Conservation (phyloP, 2,113 vertebrate genomes). For the Plotosus lineatus region DNA sequence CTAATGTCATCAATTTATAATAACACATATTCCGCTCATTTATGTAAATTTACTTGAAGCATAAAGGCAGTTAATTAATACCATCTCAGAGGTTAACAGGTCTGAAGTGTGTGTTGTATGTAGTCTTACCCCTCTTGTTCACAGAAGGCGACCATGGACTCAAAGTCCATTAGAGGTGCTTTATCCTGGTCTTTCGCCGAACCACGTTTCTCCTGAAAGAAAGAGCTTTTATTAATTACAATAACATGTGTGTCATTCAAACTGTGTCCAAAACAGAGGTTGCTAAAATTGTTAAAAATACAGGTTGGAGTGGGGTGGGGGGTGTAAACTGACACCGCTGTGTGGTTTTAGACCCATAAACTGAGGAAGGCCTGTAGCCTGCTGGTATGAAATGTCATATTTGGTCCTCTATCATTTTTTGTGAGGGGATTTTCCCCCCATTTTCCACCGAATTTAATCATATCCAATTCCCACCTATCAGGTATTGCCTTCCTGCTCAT, state of each 20-base stretch:
- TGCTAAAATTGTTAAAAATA: too few relatives aligned
- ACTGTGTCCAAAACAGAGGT: not conserved
- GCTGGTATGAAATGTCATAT: too few relatives aligned
- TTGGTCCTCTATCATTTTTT: too few relatives aligned
- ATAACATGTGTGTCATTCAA: not conserved
- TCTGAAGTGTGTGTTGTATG: not conserved
- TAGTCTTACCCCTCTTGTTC: constrained; percentile 75
- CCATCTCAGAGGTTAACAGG: not conserved
- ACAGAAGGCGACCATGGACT: constrained; percentile 88
- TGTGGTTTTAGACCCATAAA: too few relatives aligned
- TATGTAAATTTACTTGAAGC: not conserved
- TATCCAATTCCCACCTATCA: too few relatives aligned
- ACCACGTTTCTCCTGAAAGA: constrained; percentile 82
- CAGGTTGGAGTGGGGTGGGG: too few relatives aligned
- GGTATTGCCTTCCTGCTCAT: too few relatives aligned
- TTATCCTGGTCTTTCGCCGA: constrained; percentile 82
- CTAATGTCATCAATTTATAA: not conserved
- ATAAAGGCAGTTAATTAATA: constrained; percentile 27
- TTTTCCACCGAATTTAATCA: too few relatives aligned
- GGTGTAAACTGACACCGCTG: too few relatives aligned
- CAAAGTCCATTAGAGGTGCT: constrained; percentile 80
- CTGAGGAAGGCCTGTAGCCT: too few relatives aligned
- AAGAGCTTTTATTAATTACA: not conserved
- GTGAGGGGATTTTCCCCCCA: too few relatives aligned
- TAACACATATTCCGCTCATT: not conserved